Evolutionary conservation across 1,140 invertebrate genomes (phyloP).

Genomic region (Lordiphosa stackelbergi): DNA sequence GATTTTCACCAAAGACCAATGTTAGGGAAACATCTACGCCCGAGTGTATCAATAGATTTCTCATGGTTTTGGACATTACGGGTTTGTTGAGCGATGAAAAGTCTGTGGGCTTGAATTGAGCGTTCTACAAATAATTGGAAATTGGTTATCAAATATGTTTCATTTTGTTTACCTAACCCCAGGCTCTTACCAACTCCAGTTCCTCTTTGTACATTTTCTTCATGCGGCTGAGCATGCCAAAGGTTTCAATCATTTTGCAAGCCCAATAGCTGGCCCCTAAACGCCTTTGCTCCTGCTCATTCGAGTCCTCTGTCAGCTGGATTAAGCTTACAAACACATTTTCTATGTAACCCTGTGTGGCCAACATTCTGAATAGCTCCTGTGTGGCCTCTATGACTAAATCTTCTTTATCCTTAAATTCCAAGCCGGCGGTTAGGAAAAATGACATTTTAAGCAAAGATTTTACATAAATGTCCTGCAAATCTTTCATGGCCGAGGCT

Average conservation of each 20-base stretch:
- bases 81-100: slow-evolving; percentile 46
- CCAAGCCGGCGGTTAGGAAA: slow-evolving; percentile 41
- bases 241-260: slow-evolving; percentile 49
- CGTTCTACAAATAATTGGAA: slow-evolving; percentile 30
- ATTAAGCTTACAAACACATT: slow-evolving; percentile 58
- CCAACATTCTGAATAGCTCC: slow-evolving; percentile 55
- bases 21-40: slow-evolving; percentile 50
- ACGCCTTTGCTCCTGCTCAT: slow-evolving; percentile 19
- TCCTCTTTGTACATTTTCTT: slow-evolving; percentile 68
- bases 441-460: slow-evolving; percentile 56
- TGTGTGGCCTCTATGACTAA: slow-evolving; percentile 45
- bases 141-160: neutral
- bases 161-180: neutral
- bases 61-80: slow-evolving; percentile 41
- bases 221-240: slow-evolving; percentile 57
- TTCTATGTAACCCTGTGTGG: slow-evolving; percentile 59
- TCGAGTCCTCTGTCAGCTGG: slow-evolving; percentile 48
- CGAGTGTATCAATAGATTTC: slow-evolving; percentile 46
- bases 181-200: slow-evolving; percentile 63
- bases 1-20: slow-evolving; percentile 58
- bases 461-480: slow-evolving; percentile 42
- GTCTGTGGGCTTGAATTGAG: slow-evolving; percentile 37
- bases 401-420: slow-evolving; percentile 37
- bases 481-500: slow-evolving; percentile 39
- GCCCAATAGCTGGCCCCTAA: slow-evolving; percentile 68